These are phyloP conservation scores for Sinelater perroti DNA, from an alignment of 2,888 invertebrate genomes.

Conservation along the genomic window DNA sequence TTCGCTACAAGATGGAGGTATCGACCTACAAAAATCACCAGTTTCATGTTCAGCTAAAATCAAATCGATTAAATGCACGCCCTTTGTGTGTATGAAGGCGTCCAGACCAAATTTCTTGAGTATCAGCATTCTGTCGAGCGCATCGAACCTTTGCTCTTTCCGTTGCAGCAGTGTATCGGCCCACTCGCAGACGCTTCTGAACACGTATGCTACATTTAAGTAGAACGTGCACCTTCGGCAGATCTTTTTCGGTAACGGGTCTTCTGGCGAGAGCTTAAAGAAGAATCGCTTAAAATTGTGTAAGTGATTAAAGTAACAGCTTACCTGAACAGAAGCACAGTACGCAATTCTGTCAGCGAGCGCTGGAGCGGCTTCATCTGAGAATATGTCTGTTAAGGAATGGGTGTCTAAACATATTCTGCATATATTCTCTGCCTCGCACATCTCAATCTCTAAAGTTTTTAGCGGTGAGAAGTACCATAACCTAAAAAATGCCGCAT, in stretches of 20 bases:
- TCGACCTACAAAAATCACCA: no score
- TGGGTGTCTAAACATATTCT: constrained; percentile 4
- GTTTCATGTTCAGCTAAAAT: no score
- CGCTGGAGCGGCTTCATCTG: no score
- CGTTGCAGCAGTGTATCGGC: constrained; percentile 6
- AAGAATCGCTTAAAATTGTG: neutral
- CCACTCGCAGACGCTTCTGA: constrained; percentile 7
- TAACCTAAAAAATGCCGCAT: no score
- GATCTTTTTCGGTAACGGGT: constrained; percentile 6
- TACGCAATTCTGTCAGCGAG: constrained; percentile 3
- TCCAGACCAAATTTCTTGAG: no score
- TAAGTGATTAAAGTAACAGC: neutral
- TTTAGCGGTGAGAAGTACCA: no score
- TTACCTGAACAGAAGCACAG: constrained; percentile 20
- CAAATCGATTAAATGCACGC: no score
- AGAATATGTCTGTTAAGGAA: constrained; percentile 5
- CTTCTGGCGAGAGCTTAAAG: constrained; percentile 5
- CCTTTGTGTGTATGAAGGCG: no score
- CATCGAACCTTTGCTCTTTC: no score
- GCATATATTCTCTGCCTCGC: constrained; percentile 8
- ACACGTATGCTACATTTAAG: constrained; percentile 12
- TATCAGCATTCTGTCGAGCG: no score
- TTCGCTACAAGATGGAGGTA: no score
- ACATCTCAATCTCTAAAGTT: no score
- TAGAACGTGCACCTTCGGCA: constrained; percentile 11